Percentiles rank a stretch among this genome's conserved stretches.
These are phyloP conservation scores for Enteromius anoplus DNA, from an alignment of 2,797 vertebrate genomes.

Conservation along the genomic window DNA sequence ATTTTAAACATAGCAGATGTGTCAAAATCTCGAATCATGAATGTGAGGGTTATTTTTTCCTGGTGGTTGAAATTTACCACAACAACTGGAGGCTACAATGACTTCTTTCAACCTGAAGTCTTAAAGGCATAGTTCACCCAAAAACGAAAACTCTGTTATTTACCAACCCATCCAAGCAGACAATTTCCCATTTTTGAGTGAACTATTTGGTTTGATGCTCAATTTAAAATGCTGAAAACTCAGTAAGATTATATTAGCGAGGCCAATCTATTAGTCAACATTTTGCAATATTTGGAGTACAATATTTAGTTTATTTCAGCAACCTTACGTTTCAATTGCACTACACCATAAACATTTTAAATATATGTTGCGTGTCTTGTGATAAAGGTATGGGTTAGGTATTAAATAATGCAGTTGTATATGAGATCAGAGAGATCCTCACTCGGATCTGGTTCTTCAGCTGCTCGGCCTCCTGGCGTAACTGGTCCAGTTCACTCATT, in stretches of 20 bases:
- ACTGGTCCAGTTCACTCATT: constrained; percentile 99
- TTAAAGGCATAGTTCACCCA: neutral
- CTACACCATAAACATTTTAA: neutral
- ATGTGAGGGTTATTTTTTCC: no score
- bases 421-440: constrained; percentile 56
- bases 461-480: constrained; percentile 97
- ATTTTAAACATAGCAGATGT: neutral
- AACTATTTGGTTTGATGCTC: no score
- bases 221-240: no score
- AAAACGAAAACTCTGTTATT: neutral
- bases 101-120: neutral
- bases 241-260: neutral
- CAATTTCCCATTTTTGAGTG: no score
- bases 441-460: constrained; percentile 98
- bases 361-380: neutral
- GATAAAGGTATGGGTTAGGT: neutral
- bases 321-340: neutral
- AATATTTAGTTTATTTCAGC: neutral
- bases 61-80: neutral
- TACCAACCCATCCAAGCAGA: no score
- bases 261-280: neutral
- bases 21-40: neutral
- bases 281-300: neutral
- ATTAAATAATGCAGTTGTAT: neutral
- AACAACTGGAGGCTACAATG: neutral